Conservation (phyloP, 2,797 vertebrate species). For the Eulemur coronatus region DNA sequence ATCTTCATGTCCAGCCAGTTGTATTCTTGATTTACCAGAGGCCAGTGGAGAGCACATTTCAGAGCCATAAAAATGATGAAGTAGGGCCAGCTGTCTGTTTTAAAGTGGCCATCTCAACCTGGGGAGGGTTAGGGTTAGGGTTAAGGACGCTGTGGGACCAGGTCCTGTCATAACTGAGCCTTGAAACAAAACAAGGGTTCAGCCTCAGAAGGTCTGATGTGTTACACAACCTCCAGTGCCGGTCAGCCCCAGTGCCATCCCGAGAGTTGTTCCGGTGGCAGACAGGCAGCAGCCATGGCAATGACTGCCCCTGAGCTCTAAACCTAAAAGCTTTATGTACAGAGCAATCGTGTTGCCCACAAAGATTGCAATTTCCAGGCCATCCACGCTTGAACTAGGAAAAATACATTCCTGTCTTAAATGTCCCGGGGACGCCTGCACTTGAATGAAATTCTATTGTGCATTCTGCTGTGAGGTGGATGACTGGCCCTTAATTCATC, state of each 20-base stretch:
- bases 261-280: not conserved
- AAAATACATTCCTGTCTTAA: not conserved
- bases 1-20: slow-evolving; percentile 4
- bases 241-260: accelerated
- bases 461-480: not conserved
- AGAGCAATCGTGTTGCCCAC: not conserved
- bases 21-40: slow-evolving; percentile 56
- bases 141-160: not conserved
- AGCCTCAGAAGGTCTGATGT: not conserved
- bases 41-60: slow-evolving; percentile 15
- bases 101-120: not conserved
- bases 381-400: not conserved
- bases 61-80: slow-evolving; percentile 57
- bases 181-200: not conserved
- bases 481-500: not conserved
- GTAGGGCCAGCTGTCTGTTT: not conserved
- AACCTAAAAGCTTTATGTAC: not conserved
- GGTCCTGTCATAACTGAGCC: not conserved
- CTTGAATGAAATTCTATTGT: not conserved
- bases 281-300: not conserved
- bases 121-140: not conserved
- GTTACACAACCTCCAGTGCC: not conserved
- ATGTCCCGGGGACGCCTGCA: not conserved
- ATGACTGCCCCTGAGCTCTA: not conserved
- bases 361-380: slow-evolving; percentile 6